Percentiles rank a stretch among this genome's conserved stretches.
Conservation (phyloP, 1,140 invertebrate species). For the Homalodisca vitripennis region DNA sequence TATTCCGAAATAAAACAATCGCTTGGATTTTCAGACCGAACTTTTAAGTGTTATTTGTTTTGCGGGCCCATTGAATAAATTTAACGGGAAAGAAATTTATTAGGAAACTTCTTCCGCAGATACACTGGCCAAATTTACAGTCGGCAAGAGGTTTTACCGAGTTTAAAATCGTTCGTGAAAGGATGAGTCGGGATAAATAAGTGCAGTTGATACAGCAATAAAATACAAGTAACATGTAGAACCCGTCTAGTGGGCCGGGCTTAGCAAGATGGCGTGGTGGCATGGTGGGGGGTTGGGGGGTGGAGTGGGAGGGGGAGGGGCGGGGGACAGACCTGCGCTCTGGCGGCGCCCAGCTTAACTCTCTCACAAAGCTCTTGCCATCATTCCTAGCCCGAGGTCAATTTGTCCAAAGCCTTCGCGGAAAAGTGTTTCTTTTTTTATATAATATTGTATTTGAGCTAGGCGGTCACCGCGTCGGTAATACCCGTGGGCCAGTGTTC, state of each 20-base stretch:
- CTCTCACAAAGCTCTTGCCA: conserved; percentile 25
- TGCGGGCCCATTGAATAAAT: neutral
- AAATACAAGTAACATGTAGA: conserved; percentile 24
- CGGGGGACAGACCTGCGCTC: conserved; percentile 21
- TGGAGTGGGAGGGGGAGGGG: neutral
- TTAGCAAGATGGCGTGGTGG: neutral
- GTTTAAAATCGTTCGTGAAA: conserved; percentile 25
- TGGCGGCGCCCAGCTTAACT: conserved; percentile 10
- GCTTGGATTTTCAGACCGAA: too few relatives aligned
- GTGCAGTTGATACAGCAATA: conserved; percentile 24
- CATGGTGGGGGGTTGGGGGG: neutral
- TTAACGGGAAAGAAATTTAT: conserved; percentile 4
- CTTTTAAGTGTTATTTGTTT: neutral
- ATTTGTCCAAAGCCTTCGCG: conserved; percentile 29
- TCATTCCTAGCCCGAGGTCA: conserved; percentile 27
- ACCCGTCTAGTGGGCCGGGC: neutral
- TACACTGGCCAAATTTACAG: conserved; percentile 19
- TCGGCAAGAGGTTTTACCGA: conserved; percentile 19
- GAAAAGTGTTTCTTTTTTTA: conserved; percentile 31
- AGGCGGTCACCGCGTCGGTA: neutral
- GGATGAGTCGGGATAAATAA: conserved; percentile 25
- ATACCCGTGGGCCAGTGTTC: neutral
- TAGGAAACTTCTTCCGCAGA: conserved; percentile 13
- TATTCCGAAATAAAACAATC: too few relatives aligned
- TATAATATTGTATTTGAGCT: conserved; percentile 1